Conservation (phyloP, 2,888 invertebrate species). For the Phengaris arion region DNA sequence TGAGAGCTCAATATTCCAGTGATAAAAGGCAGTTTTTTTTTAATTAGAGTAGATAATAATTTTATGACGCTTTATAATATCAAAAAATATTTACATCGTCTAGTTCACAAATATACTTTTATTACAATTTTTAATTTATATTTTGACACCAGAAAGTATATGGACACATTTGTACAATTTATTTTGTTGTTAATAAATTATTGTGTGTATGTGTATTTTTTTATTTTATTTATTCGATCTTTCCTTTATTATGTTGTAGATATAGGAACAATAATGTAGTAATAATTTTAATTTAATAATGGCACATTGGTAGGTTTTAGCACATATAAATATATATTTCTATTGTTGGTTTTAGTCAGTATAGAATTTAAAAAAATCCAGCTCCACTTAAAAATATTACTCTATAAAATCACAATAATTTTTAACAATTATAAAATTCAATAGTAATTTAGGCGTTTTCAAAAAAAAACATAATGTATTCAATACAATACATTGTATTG, state of each 20-base stretch:
- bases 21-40: not conserved
- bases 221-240: not conserved
- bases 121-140: slow-evolving; percentile 1
- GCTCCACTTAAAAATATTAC: slow-evolving; percentile 1
- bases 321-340: no score
- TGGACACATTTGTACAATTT: not conserved
- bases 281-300: not conserved
- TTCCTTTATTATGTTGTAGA: not conserved
- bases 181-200: slow-evolving; percentile 20
- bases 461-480: no score
- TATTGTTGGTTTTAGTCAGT: not conserved
- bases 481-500: not conserved
- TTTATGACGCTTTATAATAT: slow-evolving; percentile 17
- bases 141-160: not conserved
- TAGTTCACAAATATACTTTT: not conserved
- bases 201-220: not conserved
- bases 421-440: not conserved
- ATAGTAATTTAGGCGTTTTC: not conserved
- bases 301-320: not conserved
- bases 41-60: not conserved
- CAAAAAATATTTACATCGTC: slow-evolving; percentile 6
- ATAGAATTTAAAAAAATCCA: not conserved
- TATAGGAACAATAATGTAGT: not conserved
- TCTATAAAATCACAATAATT: not conserved
- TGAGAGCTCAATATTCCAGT: slow-evolving; percentile 20